Percentiles rank a stretch among this genome's conserved stretches.
These are phyloP conservation scores for Papilio gigon DNA, from an alignment of 2,888 invertebrate genomes.

Conservation along the genomic window DNA sequence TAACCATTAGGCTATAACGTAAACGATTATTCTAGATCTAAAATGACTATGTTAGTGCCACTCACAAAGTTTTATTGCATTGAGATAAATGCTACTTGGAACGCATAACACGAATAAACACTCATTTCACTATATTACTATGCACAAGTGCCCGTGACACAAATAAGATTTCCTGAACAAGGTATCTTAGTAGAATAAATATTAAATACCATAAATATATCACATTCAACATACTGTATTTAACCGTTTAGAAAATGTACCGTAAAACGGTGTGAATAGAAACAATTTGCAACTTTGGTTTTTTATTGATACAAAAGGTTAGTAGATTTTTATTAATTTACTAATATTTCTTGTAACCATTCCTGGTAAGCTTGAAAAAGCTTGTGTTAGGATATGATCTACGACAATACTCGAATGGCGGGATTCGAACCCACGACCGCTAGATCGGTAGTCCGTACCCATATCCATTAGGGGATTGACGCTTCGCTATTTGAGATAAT, in stretches of 20 bases:
- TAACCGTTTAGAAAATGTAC: neutral
- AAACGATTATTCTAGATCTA: neutral
- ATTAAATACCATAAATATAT: neutral
- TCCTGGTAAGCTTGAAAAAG: too few relatives aligned
- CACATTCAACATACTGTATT: neutral
- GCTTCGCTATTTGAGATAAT: too few relatives aligned
- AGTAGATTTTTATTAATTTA: too few relatives aligned
- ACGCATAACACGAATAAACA: neutral
- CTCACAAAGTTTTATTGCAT: neutral
- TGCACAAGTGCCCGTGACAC: constrained; percentile 11
- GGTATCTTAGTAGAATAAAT: neutral
- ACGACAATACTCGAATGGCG: too few relatives aligned
- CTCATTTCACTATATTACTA: constrained; percentile 1
- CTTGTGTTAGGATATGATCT: too few relatives aligned
- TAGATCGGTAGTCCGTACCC: too few relatives aligned
- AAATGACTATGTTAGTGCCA: neutral
- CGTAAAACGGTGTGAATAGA: too few relatives aligned
- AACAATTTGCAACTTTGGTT: too few relatives aligned
- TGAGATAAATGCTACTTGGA: neutral
- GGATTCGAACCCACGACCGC: too few relatives aligned
- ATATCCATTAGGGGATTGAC: too few relatives aligned
- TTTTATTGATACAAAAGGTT: too few relatives aligned
- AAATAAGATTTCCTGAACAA: constrained; percentile 1
- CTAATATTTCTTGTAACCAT: too few relatives aligned
- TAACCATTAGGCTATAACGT: neutral